Conservation (phyloP, 2,888 invertebrate species). For the Stenurella melanura region DNA sequence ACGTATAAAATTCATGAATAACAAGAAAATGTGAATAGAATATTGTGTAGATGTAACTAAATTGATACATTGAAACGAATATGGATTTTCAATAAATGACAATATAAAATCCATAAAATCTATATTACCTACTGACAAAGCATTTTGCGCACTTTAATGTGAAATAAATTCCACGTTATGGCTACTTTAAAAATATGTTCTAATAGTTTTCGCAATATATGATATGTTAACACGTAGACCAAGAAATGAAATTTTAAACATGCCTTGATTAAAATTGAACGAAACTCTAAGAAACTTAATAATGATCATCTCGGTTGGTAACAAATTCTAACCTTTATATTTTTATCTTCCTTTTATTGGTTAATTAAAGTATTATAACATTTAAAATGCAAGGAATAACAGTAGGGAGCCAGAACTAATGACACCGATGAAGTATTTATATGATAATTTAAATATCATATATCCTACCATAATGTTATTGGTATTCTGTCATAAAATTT, state of each 20-base stretch:
- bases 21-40: not conserved
- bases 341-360: slow-evolving; percentile 31
- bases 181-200: slow-evolving; percentile 31
- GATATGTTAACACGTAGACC: not conserved
- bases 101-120: slow-evolving; percentile 41
- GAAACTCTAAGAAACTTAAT: not conserved
- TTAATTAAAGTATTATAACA: slow-evolving; percentile 50
- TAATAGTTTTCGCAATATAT: slow-evolving; percentile 16
- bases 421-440: slow-evolving; percentile 53
- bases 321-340: not conserved
- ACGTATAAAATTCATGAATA: slow-evolving; percentile 27
- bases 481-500: slow-evolving; percentile 21
- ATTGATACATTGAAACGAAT: slow-evolving; percentile 33
- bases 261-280: not conserved
- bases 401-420: slow-evolving; percentile 50
- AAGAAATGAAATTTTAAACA: not conserved
- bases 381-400: slow-evolving; percentile 53
- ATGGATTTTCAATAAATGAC: slow-evolving; percentile 43
- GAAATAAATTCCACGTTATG: slow-evolving; percentile 33
- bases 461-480: slow-evolving; percentile 42
- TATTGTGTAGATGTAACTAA: slow-evolving; percentile 23
- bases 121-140: slow-evolving; percentile 42
- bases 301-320: slow-evolving; percentile 22
- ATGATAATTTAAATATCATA: slow-evolving; percentile 54
- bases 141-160: slow-evolving; percentile 33